These are phyloP conservation scores for Sabatieria punctata DNA, from an alignment of 2,888 invertebrate genomes.

Conservation along the genomic window DNA sequence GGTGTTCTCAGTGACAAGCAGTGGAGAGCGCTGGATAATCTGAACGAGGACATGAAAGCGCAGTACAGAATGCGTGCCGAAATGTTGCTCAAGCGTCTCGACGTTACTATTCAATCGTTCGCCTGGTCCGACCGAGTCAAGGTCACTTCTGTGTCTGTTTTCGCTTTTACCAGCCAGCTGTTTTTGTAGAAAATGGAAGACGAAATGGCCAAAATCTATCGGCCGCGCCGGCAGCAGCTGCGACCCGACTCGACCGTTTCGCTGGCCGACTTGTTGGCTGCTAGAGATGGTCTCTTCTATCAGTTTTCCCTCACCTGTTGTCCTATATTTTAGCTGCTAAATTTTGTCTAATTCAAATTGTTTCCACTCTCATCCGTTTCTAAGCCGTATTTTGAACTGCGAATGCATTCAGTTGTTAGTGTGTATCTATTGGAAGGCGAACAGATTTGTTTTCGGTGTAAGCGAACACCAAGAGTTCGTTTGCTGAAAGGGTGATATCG, in stretches of 20 bases:
- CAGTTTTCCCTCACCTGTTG: no score
- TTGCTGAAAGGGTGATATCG: no score
- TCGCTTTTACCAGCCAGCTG: not conserved
- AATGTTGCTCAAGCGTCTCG: conserved; percentile 68
- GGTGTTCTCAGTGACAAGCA: conserved; percentile 49
- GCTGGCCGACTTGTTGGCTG: conserved; percentile 61
- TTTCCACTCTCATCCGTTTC: no score
- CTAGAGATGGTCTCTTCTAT: conserved; percentile 48
- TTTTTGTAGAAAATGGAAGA: conserved; percentile 47
- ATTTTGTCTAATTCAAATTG: no score
- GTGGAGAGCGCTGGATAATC: conserved; percentile 55
- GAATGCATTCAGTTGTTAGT: no score
- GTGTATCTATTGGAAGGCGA: no score
- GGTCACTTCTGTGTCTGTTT: conserved; percentile 33
- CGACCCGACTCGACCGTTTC: conserved; percentile 47
- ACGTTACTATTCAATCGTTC: conserved; percentile 88
- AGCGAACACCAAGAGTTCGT: no score
- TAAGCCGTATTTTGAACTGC: no score
- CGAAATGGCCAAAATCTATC: conserved; percentile 46
- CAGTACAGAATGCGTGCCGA: conserved; percentile 69
- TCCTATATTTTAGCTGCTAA: no score
- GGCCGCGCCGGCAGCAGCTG: conserved; percentile 39
- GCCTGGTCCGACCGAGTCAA: conserved; percentile 44
- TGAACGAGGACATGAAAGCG: conserved; percentile 53
- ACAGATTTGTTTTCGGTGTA: no score